These are phyloP conservation scores for Scophthalmus maximus DNA, from an alignment of 2,113 vertebrate genomes.

Conservation along the genomic window DNA sequence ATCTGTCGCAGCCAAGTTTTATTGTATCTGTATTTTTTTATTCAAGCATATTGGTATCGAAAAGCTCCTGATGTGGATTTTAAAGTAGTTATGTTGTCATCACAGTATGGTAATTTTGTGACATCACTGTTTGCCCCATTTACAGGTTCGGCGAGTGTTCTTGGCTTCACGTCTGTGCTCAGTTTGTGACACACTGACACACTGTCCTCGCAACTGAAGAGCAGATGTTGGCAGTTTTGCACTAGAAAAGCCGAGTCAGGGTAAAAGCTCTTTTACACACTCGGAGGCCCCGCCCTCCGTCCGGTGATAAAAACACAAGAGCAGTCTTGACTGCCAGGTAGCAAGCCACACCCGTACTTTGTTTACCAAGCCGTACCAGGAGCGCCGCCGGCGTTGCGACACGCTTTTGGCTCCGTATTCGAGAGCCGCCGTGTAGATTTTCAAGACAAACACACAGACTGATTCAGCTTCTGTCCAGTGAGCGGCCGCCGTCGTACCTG, in stretches of 20 bases:
- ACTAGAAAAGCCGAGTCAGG: constrained; percentile 55
- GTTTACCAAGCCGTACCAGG: constrained; percentile 54
- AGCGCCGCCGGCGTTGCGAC: constrained; percentile 26
- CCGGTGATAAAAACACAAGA: constrained; percentile 22
- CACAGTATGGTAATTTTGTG: constrained; percentile 44
- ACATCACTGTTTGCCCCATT: constrained; percentile 26
- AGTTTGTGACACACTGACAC: constrained; percentile 26
- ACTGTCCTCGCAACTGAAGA: constrained; percentile 32
- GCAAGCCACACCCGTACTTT: constrained; percentile 40
- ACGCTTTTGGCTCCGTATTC: constrained; percentile 20
- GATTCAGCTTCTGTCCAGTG: constrained; percentile 47
- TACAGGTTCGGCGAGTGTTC: constrained; percentile 29
- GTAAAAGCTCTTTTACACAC: constrained; percentile 20
- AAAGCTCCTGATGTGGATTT: constrained; percentile 41
- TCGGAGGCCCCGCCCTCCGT: constrained; percentile 36
- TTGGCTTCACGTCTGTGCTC: constrained; percentile 30
- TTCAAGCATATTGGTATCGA: constrained; percentile 57
- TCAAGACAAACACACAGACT: constrained; percentile 18
- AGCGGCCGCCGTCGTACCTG: constrained; percentile 13
- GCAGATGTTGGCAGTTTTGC: constrained; percentile 62
- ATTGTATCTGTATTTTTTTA: constrained; percentile 57
- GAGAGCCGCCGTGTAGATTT: constrained; percentile 14
- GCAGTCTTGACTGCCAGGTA: constrained; percentile 48
- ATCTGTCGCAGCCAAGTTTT: constrained; percentile 41
- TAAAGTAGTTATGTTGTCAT: constrained; percentile 41